Evolutionary conservation across 2,797 vertebrate genomes (phyloP), one percentile per base, ranked within the genome.

Genomic region (Oreochromis mossambicus): DNA sequence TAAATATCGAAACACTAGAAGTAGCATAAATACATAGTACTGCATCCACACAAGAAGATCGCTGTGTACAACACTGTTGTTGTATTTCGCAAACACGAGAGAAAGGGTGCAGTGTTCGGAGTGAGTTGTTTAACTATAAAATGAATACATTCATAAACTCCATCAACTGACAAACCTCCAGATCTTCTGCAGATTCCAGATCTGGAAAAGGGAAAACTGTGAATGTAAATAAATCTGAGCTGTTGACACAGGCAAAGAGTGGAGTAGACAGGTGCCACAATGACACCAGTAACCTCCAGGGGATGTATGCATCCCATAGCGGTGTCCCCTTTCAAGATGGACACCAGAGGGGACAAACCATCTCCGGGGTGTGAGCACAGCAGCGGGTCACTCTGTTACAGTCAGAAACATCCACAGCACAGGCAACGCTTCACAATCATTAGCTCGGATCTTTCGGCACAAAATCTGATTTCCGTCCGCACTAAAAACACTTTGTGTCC

Each of bases 301-400:
- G 92, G 91, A 94, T 90, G 91, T 95, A 95, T 94, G 91, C 94
- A 95, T 94, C 94, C 89, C 93, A 94, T 89, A 88, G 92, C 91
- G 83, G 95, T 95, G 94, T 96, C 94, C 83, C 21, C 91, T 96
- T 96, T 93, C 94, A 95, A 92, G 83, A 94, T 84, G 89, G 92
- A 89, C 85, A 87, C 89, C 75, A 15, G 19, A 54, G 82, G 86
- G 92, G 86, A 91, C 89, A 83, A 90, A 93, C 92, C 94, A 56
- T 58, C 78, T 77, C 78, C 46, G 61, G 86, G 82, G 88, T 89
- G 90, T 79, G 86, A 90, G 85, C 80, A 17, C 70, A 75, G 84
- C 82, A 66, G 63, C 52, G 10, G 68, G 78, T 84, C 80, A 73
- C 78, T 77, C 58, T 4, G 56, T 79, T 48, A 2, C 50, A 75